Conservation (phyloP, 2,888 invertebrate species). For the Odontomyia ornata region DNA sequence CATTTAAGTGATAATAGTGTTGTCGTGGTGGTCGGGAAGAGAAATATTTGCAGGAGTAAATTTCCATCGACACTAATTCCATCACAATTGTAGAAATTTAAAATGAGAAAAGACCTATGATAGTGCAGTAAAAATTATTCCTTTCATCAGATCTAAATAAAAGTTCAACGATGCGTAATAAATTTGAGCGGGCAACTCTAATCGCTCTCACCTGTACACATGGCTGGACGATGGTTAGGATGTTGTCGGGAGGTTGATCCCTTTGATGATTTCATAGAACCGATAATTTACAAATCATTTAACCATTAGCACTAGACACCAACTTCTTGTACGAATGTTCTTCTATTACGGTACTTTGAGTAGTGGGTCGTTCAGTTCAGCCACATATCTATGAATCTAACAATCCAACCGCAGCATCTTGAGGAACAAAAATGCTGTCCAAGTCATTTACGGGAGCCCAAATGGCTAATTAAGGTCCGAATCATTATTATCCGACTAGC, state of each 20-base stretch:
- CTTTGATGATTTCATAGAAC: constrained; percentile 8
- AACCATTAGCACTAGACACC: constrained; percentile 21
- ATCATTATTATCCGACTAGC: background rate
- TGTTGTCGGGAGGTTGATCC: background rate
- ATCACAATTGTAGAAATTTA: no score
- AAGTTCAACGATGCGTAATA: no score
- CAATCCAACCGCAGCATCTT: constrained; percentile 8
- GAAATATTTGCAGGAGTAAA: no score
- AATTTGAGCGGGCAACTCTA: background rate
- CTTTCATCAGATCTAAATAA: no score
- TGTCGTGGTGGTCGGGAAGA: background rate
- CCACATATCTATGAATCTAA: background rate
- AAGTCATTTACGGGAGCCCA: background rate
- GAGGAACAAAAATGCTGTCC: background rate
- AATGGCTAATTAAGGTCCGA: constrained; percentile 3
- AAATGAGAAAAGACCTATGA: no score
- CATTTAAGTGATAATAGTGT: background rate
- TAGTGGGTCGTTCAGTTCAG: constrained; percentile 11
- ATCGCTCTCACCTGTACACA: background rate
- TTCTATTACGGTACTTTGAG: constrained; percentile 30
- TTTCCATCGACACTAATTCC: no score
- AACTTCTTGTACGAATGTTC: background rate
- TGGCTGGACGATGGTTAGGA: background rate
- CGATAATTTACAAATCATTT: constrained; percentile 33
- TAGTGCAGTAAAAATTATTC: no score